Evolutionary conservation across 2,113 vertebrate genomes (phyloP).

Genomic region (Rhodinocichla rosea): DNA sequence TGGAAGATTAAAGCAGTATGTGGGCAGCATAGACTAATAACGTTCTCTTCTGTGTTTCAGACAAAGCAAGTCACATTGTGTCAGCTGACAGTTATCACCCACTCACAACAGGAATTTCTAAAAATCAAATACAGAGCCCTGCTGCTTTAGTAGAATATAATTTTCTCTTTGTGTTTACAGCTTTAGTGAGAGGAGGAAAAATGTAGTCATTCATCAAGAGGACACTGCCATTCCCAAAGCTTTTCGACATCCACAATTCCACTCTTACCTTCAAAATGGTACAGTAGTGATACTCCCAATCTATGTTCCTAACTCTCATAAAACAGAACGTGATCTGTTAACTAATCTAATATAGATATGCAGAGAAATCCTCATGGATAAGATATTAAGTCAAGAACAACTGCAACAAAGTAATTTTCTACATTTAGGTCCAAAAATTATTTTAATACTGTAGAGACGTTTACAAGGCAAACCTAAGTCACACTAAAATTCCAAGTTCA

Average conservation of each 20-base stretch:
- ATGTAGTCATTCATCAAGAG: not conserved
- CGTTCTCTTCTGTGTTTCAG: not conserved
- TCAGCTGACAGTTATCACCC: constrained; percentile 7
- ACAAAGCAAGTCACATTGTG: not conserved
- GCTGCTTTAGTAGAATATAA: not conserved
- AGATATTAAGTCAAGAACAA: not conserved
- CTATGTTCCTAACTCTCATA: not conserved
- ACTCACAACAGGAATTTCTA: not conserved
- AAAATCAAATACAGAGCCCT: not conserved
- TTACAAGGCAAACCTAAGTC: not conserved
- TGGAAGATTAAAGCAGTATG: not conserved
- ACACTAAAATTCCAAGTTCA: not conserved
- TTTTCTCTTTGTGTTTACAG: not conserved
- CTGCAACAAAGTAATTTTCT: not conserved
- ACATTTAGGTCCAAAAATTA: not conserved
- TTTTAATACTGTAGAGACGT: not conserved
- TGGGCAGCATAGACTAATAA: constrained; percentile 1
- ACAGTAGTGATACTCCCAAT: not conserved
- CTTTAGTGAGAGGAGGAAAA: not conserved
- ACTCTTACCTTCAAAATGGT: not conserved
- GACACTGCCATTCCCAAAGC: not conserved
- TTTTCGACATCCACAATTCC: not conserved
- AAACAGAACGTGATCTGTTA: not conserved
- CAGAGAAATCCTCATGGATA: not conserved
- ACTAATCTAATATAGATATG: not conserved